phyloP scores from a whole-genome alignment of 2,797 vertebrate genomes.

The Notolabrus celidotus region DNA sequence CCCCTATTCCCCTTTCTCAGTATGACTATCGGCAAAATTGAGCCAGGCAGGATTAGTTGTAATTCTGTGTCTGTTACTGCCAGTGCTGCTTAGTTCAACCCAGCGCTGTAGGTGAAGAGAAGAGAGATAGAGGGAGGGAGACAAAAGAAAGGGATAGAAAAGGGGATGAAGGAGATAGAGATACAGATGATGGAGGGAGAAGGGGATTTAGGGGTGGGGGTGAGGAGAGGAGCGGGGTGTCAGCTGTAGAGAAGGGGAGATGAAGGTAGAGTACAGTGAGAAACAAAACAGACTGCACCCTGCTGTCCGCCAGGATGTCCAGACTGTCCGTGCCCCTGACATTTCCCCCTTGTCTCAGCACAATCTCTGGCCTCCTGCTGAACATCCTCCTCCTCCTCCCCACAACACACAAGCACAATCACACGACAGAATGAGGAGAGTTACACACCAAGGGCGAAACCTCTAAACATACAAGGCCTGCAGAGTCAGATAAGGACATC shows the following conservation, averaged over 20 bases:
- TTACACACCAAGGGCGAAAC: slow-evolving; percentile 36
- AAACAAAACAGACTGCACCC: slow-evolving; percentile 46
- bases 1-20: slow-evolving; percentile 35
- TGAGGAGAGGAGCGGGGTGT: not conserved
- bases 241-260: not conserved
- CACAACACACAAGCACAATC: slow-evolving; percentile 20
- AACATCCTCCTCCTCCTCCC: slow-evolving; percentile 17
- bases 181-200: slow-evolving; percentile 2
- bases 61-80: slow-evolving; percentile 79
- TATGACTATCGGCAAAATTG: slow-evolving; percentile 80
- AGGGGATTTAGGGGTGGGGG: slow-evolving; percentile 1
- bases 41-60: slow-evolving; percentile 80
- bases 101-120: slow-evolving; percentile 43
- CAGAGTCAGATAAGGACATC: slow-evolving; percentile 2
- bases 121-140: not conserved
- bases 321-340: slow-evolving; percentile 53
- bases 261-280: not conserved
- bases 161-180: not conserved
- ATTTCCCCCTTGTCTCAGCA: slow-evolving; percentile 65
- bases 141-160: not conserved
- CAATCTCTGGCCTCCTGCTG: slow-evolving; percentile 59
- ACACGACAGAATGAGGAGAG: slow-evolving; percentile 14
- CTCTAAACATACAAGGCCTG: slow-evolving; percentile 6
- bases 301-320: slow-evolving; percentile 59
- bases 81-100: slow-evolving; percentile 63